Evolutionary conservation across 2,797 vertebrate species (phyloP).

Genomic region (Acipenser ruthenus): DNA sequence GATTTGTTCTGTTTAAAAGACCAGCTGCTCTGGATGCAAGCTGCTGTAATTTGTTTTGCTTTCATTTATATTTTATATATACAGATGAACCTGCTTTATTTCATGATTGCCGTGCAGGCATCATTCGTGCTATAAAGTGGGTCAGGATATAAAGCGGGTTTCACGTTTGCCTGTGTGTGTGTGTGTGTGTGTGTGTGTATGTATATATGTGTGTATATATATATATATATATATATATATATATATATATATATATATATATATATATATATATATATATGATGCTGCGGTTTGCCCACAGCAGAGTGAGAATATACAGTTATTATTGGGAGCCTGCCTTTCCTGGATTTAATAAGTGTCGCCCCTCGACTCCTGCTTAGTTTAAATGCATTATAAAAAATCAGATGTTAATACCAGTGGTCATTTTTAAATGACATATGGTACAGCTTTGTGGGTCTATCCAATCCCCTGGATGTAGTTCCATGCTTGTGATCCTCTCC

Average conservation of each 20-base stretch:
- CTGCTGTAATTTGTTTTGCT: constrained; percentile 17
- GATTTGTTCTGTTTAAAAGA: constrained; percentile 26
- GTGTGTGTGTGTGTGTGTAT: background rate
- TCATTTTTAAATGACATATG: constrained; percentile 8
- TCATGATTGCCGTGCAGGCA: too few species aligned
- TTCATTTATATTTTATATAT: constrained; percentile 10
- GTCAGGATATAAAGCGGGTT: background rate
- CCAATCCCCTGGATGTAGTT: constrained; percentile 2
- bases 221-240: too few species aligned
- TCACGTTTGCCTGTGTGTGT: too few species aligned
- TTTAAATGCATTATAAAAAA: constrained; percentile 11
- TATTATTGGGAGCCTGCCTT: background rate
- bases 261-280: too few species aligned
- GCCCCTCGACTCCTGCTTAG: background rate
- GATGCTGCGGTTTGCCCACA: too few species aligned
- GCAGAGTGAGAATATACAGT: too few species aligned
- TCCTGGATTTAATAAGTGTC: constrained; percentile 1
- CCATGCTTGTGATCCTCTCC: constrained; percentile 7
- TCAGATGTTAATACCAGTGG: background rate
- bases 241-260: too few species aligned
- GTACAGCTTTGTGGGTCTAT: constrained; percentile 4
- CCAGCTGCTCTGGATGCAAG: constrained; percentile 18
- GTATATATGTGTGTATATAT: too few species aligned
- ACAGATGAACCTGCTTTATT: too few species aligned
- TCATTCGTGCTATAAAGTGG: too few species aligned